phyloP scores from a whole-genome alignment of 2,113 vertebrate genomes.

The Australoheros scitulus region DNA sequence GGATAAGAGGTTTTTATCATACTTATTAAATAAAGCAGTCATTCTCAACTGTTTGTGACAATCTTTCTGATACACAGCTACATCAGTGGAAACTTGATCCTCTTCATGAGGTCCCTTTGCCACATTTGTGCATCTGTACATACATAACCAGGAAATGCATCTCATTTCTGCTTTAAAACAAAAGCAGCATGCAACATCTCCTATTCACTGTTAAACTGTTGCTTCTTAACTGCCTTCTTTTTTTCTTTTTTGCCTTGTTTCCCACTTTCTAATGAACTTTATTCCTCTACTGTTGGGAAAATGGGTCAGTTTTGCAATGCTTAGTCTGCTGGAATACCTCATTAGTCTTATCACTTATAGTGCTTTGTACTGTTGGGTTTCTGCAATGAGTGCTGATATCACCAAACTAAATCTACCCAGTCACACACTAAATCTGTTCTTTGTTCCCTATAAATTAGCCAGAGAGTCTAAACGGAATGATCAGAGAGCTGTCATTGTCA shows the following conservation, averaged over 20 bases:
- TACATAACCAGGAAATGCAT: background rate
- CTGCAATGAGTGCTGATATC: background rate
- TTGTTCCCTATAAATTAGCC: background rate
- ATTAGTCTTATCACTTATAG: background rate
- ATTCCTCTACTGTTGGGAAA: background rate
- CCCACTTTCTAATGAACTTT: slow-evolving; percentile 5
- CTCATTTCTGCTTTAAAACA: background rate
- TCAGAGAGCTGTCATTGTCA: background rate
- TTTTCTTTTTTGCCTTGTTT: background rate
- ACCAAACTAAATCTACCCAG: too few relatives aligned
- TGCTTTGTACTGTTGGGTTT: background rate
- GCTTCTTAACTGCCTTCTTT: background rate
- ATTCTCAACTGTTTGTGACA: background rate
- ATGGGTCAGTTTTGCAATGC: background rate
- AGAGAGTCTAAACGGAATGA: background rate
- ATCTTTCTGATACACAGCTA: background rate
- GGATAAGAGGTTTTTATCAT: background rate
- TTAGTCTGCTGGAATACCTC: background rate
- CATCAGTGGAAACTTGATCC: background rate
- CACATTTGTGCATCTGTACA: background rate
- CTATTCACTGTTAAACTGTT: background rate
- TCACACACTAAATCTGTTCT: background rate
- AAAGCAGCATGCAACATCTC: background rate
- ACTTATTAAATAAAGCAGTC: background rate
- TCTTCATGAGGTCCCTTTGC: background rate